A percentile compares a stretch with the other conserved stretches of the same genome.
phyloP scores from a whole-genome alignment of 2,113 vertebrate genomes.

The Azemiops feae region DNA sequence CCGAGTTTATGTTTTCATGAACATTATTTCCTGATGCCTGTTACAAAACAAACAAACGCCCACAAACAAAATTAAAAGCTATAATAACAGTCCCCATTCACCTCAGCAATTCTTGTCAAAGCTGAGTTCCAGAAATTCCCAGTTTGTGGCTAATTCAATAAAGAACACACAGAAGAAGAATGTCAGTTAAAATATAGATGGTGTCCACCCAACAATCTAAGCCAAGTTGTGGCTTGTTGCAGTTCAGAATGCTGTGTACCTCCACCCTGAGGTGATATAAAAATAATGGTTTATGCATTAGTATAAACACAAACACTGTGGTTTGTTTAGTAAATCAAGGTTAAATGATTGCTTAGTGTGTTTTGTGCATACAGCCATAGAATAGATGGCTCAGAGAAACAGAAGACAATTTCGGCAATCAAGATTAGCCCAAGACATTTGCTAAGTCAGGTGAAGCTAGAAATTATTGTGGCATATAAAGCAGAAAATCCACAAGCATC shows the following conservation, averaged over 20 bases:
- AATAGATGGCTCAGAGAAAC: neutral
- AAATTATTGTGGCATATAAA: neutral
- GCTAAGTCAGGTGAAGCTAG: neutral
- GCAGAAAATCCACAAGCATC: neutral
- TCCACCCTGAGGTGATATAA: neutral
- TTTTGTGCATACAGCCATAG: neutral
- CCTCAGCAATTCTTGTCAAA: neutral
- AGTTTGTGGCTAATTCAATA: neutral
- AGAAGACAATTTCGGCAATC: neutral
- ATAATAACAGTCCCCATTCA: neutral
- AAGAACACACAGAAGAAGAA: neutral
- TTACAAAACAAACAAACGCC: neutral
- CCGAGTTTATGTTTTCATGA: neutral
- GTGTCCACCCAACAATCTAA: neutral
- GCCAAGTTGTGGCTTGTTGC: neutral
- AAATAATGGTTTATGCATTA: neutral
- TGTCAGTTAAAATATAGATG: neutral
- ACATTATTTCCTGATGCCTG: neutral
- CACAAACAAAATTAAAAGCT: neutral
- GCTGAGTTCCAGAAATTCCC: neutral
- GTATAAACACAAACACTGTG: neutral
- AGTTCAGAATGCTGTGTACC: neutral
- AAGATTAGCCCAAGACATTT: neutral
- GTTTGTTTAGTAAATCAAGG: neutral
- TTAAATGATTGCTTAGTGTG: neutral